Conservation (phyloP, 2,113 vertebrate genomes). For the Tretioscincus oriximinensis region DNA sequence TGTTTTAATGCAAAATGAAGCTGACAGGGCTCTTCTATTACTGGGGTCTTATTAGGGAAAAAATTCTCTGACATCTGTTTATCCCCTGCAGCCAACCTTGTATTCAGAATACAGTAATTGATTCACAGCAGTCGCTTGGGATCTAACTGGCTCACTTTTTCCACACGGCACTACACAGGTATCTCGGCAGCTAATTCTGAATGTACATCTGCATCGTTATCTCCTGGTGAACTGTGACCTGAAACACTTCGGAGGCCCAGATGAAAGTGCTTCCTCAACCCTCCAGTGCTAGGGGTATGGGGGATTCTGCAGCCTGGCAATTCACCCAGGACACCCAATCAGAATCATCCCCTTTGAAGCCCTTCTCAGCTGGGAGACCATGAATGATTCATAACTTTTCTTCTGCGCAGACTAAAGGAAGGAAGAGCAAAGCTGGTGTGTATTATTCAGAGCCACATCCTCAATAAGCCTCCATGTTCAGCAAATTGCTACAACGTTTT, state of each 20-base stretch:
- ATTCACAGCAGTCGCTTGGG: constrained; percentile 89
- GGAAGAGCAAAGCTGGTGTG: constrained; percentile 84
- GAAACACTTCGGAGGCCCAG: constrained; percentile 82
- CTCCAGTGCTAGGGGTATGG: constrained; percentile 81
- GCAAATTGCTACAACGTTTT: constrained; percentile 85
- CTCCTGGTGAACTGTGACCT: constrained; percentile 85
- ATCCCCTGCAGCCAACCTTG: constrained; percentile 88
- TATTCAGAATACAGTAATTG: constrained; percentile 94
- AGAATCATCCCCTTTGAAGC: constrained; percentile 91
- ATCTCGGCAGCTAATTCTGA: constrained; percentile 83
- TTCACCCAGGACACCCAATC: constrained; percentile 90
- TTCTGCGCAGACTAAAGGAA: constrained; percentile 85
- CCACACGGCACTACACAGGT: constrained; percentile 82
- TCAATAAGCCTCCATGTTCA: constrained; percentile 84
- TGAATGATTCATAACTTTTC: constrained; percentile 93
- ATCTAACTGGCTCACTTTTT: constrained; percentile 81
- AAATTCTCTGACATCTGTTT: constrained; percentile 91
- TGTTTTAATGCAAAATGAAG: constrained; percentile 84
- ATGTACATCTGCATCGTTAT: constrained; percentile 84
- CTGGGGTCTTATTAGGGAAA: constrained; percentile 86
- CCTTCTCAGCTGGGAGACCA: constrained; percentile 87
- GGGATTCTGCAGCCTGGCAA: constrained; percentile 82
- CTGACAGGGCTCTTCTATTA: constrained; percentile 86
- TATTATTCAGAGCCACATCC: constrained; percentile 84
- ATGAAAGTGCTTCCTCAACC: constrained; percentile 84